Conservation (phyloP, 2,797 vertebrate genomes). For the Coregonus ussuriensis region DNA sequence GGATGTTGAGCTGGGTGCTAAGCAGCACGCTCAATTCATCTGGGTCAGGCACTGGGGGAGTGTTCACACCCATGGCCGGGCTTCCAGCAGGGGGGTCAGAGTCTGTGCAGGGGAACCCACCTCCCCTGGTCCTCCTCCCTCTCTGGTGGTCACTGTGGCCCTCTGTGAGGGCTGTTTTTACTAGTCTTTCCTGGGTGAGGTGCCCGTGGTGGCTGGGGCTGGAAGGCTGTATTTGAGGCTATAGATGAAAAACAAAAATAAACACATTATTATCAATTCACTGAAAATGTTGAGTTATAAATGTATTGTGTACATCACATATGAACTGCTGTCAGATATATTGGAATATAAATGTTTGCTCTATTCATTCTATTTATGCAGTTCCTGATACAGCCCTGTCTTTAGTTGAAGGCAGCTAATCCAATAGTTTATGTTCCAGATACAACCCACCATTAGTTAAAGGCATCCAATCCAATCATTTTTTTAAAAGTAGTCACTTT, state of each 20-base stretch:
- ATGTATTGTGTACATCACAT: no score
- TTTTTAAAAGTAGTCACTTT: no score
- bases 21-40: conserved; percentile 69
- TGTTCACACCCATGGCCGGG: conserved; percentile 1
- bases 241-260: conserved; percentile 38
- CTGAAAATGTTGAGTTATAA: no score
- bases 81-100: conserved; percentile 36
- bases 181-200: conserved; percentile 86
- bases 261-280: neutral
- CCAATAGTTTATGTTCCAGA: no score
- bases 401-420: no score
- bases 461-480: no score
- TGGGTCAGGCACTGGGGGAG: conserved; percentile 41
- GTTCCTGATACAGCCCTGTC: no score
- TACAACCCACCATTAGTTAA: no score
- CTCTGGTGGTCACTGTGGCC: conserved; percentile 82
- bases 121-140: conserved; percentile 13
- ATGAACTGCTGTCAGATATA: no score
- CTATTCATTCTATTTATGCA: neutral
- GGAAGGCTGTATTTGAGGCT: conserved; percentile 97
- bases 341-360: no score
- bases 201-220: conserved; percentile 85
- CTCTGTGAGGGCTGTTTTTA: conserved; percentile 84
- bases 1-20: conserved; percentile 50
- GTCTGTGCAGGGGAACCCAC: conserved; percentile 23